Evolutionary conservation across 1,140 invertebrate genomes (phyloP).

Genomic region (Belonocnema kinseyi): DNA sequence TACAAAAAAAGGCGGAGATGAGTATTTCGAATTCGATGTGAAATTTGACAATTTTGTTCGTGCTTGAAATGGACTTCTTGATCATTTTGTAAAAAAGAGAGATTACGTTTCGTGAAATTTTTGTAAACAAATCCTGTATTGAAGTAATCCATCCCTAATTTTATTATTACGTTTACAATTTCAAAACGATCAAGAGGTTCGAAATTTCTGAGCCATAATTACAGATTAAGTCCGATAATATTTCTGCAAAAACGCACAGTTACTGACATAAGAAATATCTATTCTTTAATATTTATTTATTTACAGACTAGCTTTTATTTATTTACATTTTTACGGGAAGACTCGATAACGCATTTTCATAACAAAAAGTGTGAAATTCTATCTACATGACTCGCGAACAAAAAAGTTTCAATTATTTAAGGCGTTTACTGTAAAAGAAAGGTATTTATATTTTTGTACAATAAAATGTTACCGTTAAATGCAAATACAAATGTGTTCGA

Average conservation of each 20-base stretch:
- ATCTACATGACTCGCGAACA: not conserved
- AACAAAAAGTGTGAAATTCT: not conserved
- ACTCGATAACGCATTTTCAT: constrained; percentile 25
- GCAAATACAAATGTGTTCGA: not conserved
- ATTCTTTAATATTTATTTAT: constrained; percentile 29
- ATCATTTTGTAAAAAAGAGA: not conserved
- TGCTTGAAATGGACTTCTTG: constrained; percentile 19
- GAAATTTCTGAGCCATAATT: no score
- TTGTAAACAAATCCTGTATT: no score
- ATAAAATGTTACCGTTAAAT: constrained; percentile 10
- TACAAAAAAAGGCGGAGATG: constrained; percentile 29
- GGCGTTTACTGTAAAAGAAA: constrained; percentile 19
- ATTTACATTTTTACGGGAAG: not conserved
- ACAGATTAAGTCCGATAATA: not conserved
- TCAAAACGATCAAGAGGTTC: no score
- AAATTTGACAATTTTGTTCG: constrained; percentile 3
- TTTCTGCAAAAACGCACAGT: constrained; percentile 33
- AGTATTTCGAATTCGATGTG: constrained; percentile 13
- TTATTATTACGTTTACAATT: no score
- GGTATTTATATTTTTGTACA: constrained; percentile 53
- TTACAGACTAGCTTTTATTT: constrained; percentile 18
- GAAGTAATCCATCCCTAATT: no score
- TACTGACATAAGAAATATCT: constrained; percentile 20
- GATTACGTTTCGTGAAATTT: no score
- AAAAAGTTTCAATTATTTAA: not conserved